A percentile compares a stretch with the other conserved stretches of the same genome.
Evolutionary conservation across 2,113 vertebrate species (phyloP).

Genomic region (Cyphotilapia sp.): DNA sequence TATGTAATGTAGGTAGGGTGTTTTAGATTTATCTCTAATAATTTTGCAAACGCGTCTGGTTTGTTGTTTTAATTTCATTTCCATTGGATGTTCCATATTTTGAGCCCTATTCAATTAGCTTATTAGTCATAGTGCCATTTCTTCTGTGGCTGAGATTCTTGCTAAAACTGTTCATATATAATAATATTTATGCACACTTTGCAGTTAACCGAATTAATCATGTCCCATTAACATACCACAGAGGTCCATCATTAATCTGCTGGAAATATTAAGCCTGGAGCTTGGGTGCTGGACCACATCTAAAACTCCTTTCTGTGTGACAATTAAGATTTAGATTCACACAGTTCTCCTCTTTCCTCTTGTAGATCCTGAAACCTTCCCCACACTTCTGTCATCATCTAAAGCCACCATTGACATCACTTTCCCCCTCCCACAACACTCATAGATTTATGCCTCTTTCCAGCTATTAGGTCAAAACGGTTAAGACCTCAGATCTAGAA

Average conservation of each 20-base stretch:
- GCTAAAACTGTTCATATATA: neutral
- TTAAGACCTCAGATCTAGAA: neutral
- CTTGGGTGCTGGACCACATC: neutral
- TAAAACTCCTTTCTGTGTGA: neutral
- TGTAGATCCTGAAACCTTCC: fast-evolving
- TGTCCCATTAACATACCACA: neutral
- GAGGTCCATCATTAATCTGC: neutral
- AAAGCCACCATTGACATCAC: neutral
- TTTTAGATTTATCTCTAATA: neutral
- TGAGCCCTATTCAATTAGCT: neutral
- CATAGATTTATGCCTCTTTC: neutral
- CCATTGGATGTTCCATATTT: neutral
- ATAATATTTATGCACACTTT: neutral
- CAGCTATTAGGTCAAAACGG: neutral
- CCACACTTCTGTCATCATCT: neutral
- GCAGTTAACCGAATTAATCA: neutral
- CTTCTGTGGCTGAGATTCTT: neutral
- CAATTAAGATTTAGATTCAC: neutral
- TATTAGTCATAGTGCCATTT: neutral
- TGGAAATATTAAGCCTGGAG: neutral
- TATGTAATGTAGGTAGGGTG: neutral
- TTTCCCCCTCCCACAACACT: neutral
- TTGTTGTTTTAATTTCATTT: neutral
- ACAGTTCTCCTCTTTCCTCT: neutral
- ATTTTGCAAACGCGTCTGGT: neutral